Evolutionary conservation across 2,888 invertebrate genomes (phyloP).

Genomic region (Eilema sororculum): DNA sequence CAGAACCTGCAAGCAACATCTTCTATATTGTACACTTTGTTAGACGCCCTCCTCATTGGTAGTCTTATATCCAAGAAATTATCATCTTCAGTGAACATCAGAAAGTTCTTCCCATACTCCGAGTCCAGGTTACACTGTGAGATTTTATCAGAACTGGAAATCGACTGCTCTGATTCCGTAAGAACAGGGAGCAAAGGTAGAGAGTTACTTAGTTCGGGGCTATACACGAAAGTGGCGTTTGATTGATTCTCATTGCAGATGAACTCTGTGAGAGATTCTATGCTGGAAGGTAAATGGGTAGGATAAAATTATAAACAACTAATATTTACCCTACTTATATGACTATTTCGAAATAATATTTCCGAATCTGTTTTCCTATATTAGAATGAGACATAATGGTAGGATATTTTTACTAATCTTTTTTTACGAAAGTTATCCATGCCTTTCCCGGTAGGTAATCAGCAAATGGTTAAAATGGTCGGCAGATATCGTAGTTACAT

Average conservation of each 20-base stretch:
- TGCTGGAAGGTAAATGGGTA: slow-evolving; percentile 55
- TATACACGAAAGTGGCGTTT: slow-evolving; percentile 29
- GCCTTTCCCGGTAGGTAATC: no score
- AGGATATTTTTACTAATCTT: no score
- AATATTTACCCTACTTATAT: no score
- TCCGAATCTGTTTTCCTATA: no score
- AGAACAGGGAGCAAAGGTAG: slow-evolving; percentile 13
- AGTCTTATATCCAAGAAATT: slow-evolving; percentile 57
- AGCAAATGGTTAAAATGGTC: no score
- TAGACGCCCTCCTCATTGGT: slow-evolving; percentile 59
- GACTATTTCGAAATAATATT: no score
- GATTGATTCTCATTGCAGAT: slow-evolving; percentile 35
- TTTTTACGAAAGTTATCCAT: no score
- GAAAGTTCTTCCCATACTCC: slow-evolving; percentile 69
- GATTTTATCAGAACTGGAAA: slow-evolving; percentile 43
- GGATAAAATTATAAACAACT: neutral
- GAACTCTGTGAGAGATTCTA: slow-evolving; percentile 64
- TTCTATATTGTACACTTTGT: slow-evolving; percentile 74
- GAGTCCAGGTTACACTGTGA: slow-evolving; percentile 76
- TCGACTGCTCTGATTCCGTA: slow-evolving; percentile 8
- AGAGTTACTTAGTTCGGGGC: slow-evolving; percentile 27
- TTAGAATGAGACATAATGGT: no score
- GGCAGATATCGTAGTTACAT: no score
- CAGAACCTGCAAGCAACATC: slow-evolving; percentile 76
- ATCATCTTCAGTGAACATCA: slow-evolving; percentile 77